Base-by-base conservation (phyloP, 2,797 vertebrate species). In the Siniperca undulata region DNA sequence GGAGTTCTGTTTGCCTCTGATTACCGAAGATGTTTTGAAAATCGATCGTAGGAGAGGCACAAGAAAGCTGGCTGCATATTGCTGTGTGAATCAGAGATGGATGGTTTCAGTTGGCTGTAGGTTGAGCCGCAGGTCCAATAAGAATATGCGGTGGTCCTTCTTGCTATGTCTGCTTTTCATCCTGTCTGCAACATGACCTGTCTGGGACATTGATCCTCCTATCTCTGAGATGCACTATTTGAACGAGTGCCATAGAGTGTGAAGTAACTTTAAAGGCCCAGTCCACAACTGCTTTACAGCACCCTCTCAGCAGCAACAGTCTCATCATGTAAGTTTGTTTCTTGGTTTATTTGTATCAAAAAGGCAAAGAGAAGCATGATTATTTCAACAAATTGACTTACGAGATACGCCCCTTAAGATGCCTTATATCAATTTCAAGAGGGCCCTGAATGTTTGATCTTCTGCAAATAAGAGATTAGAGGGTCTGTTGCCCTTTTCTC, bases 1-100 rank as follows among this genome's bases (percentile, higher is more conserved):
- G 60, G 40, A 70, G 52, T 46, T 73, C 58, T 80, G 78, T 85
- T 86, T 86, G 77, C 79, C 76, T 92, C 74, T 4, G 66, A 85
- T 90, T 89, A 77, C 79, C 24, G 14, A 75, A 65, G 64, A 36
- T 74, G 67, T 86, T 86, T 87, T 88, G 38, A 79, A 85, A 89
- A 90, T 83, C 48, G 22, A 82, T 84, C 30, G 55, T 22, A 66
- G 66, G 42, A 78, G 53, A 82, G 50, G 80, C 52, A 44, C 30
- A 59, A 65, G 62, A 76, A 79, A 70, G 75, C 70, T 53, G 52
- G 40, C 44, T 55, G 68, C 53, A 52, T 22, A 27, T 34, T 58
- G 61, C 46, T 22, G 42, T 5, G 46, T 68, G 67, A 60, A 70
- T 78, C 61, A 24, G 24, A 70, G 70, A 61, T 14, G 27, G 55